Percentiles rank a stretch among this genome's conserved stretches.
These are phyloP conservation scores for Perccottus glenii DNA, from an alignment of 2,113 vertebrate genomes.

Conservation along the genomic window DNA sequence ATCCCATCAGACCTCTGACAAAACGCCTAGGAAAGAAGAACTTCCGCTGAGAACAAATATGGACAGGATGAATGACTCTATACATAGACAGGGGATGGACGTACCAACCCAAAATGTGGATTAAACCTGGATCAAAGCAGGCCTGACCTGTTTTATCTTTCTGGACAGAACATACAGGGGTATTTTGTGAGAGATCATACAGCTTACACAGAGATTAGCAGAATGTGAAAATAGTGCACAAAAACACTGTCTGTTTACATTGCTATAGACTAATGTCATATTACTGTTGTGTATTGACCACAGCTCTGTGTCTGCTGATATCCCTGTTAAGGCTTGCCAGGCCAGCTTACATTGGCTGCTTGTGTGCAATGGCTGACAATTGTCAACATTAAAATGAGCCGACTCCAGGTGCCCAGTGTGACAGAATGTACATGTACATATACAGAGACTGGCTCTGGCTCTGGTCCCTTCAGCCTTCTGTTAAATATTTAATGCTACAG, in stretches of 20 bases:
- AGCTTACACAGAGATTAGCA: slow-evolving; percentile 53
- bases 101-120: slow-evolving; percentile 28
- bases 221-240: slow-evolving; percentile 41
- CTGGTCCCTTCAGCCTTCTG: background rate
- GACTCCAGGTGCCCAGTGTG: slow-evolving; percentile 10
- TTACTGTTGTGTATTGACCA: slow-evolving; percentile 16
- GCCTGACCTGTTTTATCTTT: slow-evolving; percentile 44
- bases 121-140: slow-evolving; percentile 53
- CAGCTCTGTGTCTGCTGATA: slow-evolving; percentile 15
- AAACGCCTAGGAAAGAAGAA: slow-evolving; percentile 51
- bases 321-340: slow-evolving; percentile 34
- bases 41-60: slow-evolving; percentile 66
- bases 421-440: slow-evolving; percentile 6
- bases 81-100: slow-evolving; percentile 9
- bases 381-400: slow-evolving; percentile 11
- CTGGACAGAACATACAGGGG: slow-evolving; percentile 33
- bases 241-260: slow-evolving; percentile 32
- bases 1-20: slow-evolving; percentile 48
- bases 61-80: slow-evolving; percentile 41
- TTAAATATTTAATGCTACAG: background rate
- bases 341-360: slow-evolving; percentile 26
- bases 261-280: slow-evolving; percentile 30
- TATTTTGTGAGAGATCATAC: slow-evolving; percentile 40
- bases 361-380: background rate
- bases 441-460: slow-evolving; percentile 1